phyloP scores from a whole-genome alignment of 2,888 invertebrate species.

The Lagria hirta region DNA sequence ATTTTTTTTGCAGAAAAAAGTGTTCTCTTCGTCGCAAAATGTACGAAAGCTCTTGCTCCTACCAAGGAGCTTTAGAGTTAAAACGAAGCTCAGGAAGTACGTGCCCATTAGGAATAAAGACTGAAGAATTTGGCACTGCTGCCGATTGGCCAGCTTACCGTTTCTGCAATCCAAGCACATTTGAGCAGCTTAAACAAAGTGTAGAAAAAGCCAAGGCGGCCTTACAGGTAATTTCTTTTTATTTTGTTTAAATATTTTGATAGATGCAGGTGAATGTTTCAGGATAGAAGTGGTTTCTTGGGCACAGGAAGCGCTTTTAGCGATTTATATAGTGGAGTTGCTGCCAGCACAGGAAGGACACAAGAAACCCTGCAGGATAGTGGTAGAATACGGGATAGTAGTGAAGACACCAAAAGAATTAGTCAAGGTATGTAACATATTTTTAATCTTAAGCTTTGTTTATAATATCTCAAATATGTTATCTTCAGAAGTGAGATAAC shows the following conservation, averaged over 20 bases:
- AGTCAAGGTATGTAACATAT: conserved; percentile 47
- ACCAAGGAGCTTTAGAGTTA: conserved; percentile 63
- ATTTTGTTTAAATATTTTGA: no score
- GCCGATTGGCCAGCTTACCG: conserved; percentile 75
- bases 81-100: conserved; percentile 48
- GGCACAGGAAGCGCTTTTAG: conserved; percentile 74
- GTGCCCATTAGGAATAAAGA: conserved; percentile 52
- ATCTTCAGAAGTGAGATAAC: no score
- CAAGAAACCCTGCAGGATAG: conserved; percentile 47
- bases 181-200: conserved; percentile 86
- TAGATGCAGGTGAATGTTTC: conserved; percentile 21
- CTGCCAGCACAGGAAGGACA: conserved; percentile 44
- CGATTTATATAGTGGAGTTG: conserved; percentile 61
- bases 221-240: conserved; percentile 70
- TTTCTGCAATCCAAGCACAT: conserved; percentile 80
- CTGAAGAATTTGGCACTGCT: conserved; percentile 57
- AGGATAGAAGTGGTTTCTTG: conserved; percentile 70
- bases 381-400: conserved; percentile 46
- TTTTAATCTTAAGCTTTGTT: conserved; percentile 1
- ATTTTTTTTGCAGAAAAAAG: conserved; percentile 47
- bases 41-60: conserved; percentile 94
- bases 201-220: conserved; percentile 90
- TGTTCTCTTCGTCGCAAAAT: conserved; percentile 59
- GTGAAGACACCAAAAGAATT: conserved; percentile 48
- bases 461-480: neutral